These are phyloP conservation scores for Hydrochoerus hydrochaeris DNA, from an alignment of 2,113 vertebrate genomes.

Conservation along the genomic window DNA sequence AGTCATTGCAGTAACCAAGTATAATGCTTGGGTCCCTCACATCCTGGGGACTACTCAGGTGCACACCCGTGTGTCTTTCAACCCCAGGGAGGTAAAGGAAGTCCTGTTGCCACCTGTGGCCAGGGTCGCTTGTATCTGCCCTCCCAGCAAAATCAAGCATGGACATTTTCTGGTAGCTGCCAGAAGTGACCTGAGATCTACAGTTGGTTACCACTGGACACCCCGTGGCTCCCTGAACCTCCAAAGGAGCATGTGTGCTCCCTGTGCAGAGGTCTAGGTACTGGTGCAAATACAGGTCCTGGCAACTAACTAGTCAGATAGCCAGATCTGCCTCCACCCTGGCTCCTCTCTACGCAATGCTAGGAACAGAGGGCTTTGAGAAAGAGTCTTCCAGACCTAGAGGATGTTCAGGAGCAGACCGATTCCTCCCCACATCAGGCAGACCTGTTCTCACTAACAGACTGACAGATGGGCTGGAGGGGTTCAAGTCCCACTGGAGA, in stretches of 20 bases:
- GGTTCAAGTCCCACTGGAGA: too few relatives aligned
- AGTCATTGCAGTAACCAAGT: background rate
- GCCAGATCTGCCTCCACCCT: background rate
- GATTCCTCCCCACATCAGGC: background rate
- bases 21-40: background rate
- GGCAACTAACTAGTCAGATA: background rate
- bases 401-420: background rate
- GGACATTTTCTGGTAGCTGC: background rate
- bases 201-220: background rate
- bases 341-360: background rate
- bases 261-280: background rate
- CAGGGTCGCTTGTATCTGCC: background rate
- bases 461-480: rapidly evolving
- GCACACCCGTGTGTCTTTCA: background rate
- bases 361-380: background rate
- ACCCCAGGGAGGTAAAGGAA: background rate
- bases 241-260: background rate
- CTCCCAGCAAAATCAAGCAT: background rate
- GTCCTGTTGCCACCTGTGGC: background rate
- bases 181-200: background rate
- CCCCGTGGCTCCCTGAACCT: background rate
- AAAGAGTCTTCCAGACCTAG: background rate
- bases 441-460: background rate
- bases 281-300: background rate
- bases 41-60: background rate